Base-by-base conservation (phyloP, 2,113 vertebrate genomes). In the Reinhardtius hippoglossoides region DNA sequence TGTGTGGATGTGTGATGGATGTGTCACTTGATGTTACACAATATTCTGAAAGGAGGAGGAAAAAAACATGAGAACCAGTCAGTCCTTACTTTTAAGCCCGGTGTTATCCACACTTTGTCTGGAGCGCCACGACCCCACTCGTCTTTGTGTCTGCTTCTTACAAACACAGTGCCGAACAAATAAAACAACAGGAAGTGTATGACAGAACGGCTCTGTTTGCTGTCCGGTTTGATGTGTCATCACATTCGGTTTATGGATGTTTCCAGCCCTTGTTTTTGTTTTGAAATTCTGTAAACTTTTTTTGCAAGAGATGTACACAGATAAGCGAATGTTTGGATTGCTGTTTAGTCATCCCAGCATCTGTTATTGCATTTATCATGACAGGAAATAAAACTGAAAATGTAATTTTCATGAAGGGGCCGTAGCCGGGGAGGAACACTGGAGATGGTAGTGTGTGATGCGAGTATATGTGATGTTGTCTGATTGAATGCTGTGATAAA, bases 181-280 rank as follows among this genome's bases (percentile, higher is more conserved):
- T 85, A 89, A 90, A 90, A 86, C 91, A 90, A 91, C 92, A 94
- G 94, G 92, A 95, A 94, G 92, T 85, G 89, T 89, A 76, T 93
- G 85, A 91, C 85, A 86, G 72, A 73, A 78, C 68, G 77, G 78
- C 50, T 90, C 83, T 90, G 87, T 89, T 91, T 91, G 91, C 73
- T 86, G 89, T 80, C 86, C 66, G 69, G 88, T 93, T 91, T 93
- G 87, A 93, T 88, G 84, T 92, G 89, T 89, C 89, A 88, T 92
- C 91, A 88, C 87, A 85, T 81, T 85, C 57, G 37, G 84, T 93
- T 94, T 90, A 92, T 89, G 67, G 81, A 91, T 92, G 88, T 87
- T 72, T 90, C 90, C 79, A 50, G 71, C 71, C 70, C 86, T 67
- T 92, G 88, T 92, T 94, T 94, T 93, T 93, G 93, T 94, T 94